Percentiles rank a stretch among this genome's conserved stretches.
Evolutionary conservation across 1,140 invertebrate species (phyloP).

Genomic region (Phymastichus coffea): DNA sequence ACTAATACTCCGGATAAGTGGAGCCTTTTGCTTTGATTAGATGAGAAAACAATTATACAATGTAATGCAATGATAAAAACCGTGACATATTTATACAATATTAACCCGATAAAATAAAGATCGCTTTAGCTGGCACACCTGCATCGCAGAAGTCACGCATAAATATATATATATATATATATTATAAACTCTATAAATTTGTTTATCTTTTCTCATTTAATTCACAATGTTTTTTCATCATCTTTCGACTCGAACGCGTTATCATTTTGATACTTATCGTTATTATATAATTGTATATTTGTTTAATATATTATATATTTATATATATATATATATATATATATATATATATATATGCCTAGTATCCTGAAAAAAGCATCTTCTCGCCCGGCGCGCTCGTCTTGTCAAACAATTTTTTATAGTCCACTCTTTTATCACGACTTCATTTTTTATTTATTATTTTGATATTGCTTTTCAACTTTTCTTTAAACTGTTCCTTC

Average conservation of each 20-base stretch:
- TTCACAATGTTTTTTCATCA: constrained; percentile 12
- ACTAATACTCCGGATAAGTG: constrained; percentile 17
- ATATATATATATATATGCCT: constrained; percentile 11
- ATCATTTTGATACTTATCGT: too few species aligned
- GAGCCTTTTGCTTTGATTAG: constrained; percentile 26
- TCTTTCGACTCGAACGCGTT: constrained; percentile 10
- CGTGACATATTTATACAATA: too few species aligned
- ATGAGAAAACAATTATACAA: too few species aligned
- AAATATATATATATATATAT: constrained; percentile 40
- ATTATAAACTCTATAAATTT: constrained; percentile 40
- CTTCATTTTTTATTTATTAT: constrained; percentile 9
- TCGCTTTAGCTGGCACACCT: too few species aligned
- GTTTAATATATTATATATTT: constrained; percentile 18
- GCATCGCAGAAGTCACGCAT: constrained; percentile 41
- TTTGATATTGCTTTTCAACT: constrained; percentile 25
- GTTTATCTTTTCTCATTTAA: constrained; percentile 23
- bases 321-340: constrained; percentile 18
- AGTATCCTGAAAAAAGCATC: constrained; percentile 14
- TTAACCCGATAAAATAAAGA: too few species aligned
- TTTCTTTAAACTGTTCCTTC: too few species aligned
- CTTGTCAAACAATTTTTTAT: constrained; percentile 18
- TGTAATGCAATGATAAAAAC: too few species aligned
- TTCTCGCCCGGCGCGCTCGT: constrained; percentile 7
- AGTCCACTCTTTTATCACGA: constrained; percentile 27
- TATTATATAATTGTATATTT: constrained; percentile 18